phyloP scores from a whole-genome alignment of 2,888 invertebrate genomes.

The Drosophila mulleri region DNA sequence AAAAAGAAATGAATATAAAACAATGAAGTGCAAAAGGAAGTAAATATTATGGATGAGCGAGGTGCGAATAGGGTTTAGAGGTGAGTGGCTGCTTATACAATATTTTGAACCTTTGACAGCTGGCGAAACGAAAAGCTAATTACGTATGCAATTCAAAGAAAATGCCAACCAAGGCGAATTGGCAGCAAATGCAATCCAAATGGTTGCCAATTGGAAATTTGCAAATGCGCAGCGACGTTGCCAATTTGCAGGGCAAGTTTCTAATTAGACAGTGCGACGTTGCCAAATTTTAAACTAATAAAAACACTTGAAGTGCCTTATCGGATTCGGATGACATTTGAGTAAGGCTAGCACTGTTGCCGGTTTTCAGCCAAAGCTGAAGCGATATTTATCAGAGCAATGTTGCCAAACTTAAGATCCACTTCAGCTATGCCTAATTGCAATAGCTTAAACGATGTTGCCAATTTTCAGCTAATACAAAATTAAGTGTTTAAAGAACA shows the following conservation, averaged over 20 bases:
- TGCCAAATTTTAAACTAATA: conserved; percentile 21
- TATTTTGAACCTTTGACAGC: conserved; percentile 39
- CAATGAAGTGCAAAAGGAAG: not conserved
- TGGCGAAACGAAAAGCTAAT: conserved; percentile 48
- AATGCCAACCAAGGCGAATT: conserved; percentile 73
- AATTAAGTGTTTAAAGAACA: not conserved
- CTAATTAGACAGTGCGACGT: not conserved
- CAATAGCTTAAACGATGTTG: not conserved
- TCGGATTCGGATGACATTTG: not conserved
- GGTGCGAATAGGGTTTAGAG: not conserved
- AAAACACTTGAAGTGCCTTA: not conserved
- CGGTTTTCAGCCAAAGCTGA: not conserved
- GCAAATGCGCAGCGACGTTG: conserved; percentile 9
- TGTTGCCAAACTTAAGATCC: not conserved
- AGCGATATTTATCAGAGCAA: not conserved
- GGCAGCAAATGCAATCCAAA: conserved; percentile 33
- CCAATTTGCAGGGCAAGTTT: conserved; percentile 25
- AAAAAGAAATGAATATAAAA: too few relatives aligned
- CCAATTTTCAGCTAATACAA: not conserved
- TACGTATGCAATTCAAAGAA: conserved; percentile 57
- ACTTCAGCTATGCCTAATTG: not conserved
- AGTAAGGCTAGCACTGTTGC: not conserved
- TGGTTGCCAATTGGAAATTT: conserved; percentile 55
- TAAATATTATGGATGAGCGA: not conserved
- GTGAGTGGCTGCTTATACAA: conserved; percentile 27